A percentile compares a stretch with the other conserved stretches of the same genome.
These are phyloP conservation scores for Candoia aspera DNA, from an alignment of 2,113 vertebrate species.

Conservation along the genomic window DNA sequence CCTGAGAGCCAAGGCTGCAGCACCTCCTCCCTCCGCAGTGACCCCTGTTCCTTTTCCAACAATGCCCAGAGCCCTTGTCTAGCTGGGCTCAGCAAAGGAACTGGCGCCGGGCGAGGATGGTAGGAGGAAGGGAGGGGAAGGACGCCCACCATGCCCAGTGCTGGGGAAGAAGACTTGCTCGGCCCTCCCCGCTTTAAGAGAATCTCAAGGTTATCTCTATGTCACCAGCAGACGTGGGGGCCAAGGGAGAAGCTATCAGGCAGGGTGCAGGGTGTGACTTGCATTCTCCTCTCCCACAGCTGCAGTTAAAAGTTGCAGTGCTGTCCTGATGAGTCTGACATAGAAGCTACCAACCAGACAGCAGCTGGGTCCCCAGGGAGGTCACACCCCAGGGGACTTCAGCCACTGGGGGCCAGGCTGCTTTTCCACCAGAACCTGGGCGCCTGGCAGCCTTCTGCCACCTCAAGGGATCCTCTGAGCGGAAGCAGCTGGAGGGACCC, in stretches of 20 bases:
- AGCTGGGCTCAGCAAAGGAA: not conserved
- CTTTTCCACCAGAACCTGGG: not conserved
- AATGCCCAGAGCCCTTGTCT: not conserved
- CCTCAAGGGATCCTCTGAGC: not conserved
- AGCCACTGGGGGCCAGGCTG: not conserved
- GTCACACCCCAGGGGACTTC: too few species aligned
- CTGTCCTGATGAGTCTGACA: not conserved
- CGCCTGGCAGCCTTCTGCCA: not conserved
- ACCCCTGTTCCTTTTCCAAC: not conserved
- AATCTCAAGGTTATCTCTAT: not conserved
- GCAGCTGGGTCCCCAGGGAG: too few species aligned
- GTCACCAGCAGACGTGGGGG: not conserved
- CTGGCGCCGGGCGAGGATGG: not conserved
- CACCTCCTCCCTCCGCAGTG: not conserved
- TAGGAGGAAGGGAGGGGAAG: not conserved
- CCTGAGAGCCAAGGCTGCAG: not conserved
- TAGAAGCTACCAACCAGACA: not conserved
- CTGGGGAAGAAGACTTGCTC: not conserved
- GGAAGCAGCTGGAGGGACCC: conserved; percentile 3
- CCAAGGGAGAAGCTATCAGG: not conserved
- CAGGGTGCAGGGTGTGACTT: not conserved
- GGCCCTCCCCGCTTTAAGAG: not conserved
- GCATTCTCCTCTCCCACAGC: not conserved
- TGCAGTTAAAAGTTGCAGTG: not conserved
- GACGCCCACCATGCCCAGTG: not conserved